These are phyloP conservation scores for Cataglyphis rosenhaueri DNA, from an alignment of 2,888 invertebrate genomes.

Conservation along the genomic window DNA sequence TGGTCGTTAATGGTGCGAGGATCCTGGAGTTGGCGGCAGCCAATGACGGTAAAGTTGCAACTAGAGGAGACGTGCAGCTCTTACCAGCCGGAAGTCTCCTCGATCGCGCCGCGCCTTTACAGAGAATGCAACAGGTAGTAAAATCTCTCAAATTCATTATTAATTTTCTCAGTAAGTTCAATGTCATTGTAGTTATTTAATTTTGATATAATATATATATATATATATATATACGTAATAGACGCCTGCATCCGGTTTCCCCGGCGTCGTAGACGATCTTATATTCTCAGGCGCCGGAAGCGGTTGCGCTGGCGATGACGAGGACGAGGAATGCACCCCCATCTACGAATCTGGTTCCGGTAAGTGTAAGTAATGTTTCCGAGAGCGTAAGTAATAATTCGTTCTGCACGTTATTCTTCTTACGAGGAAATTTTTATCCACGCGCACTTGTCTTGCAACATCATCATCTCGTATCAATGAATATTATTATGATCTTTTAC, in stretches of 20 bases:
- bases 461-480: slow-evolving; percentile 25
- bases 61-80: slow-evolving; percentile 94
- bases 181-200: not conserved
- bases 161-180: not conserved
- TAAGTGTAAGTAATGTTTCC: slow-evolving; percentile 77
- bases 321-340: slow-evolving; percentile 95
- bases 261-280: slow-evolving; percentile 93
- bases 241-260: slow-evolving; percentile 94
- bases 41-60: slow-evolving; percentile 91
- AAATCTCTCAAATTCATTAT: not conserved
- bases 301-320: slow-evolving; percentile 95
- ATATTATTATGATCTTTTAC: not conserved
- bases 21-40: slow-evolving; percentile 95
- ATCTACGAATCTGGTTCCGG: slow-evolving; percentile 93
- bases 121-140: slow-evolving; percentile 94
- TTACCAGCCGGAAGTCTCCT: slow-evolving; percentile 89
- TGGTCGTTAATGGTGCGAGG: slow-evolving; percentile 94
- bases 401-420: slow-evolving; percentile 57
- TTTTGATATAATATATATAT: not conserved
- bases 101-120: slow-evolving; percentile 91
- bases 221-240: slow-evolving; percentile 81
- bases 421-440: slow-evolving; percentile 44
- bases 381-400: slow-evolving; percentile 67
- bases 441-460: slow-evolving; percentile 4
- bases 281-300: slow-evolving; percentile 97